phyloP scores from a whole-genome alignment of 2,797 vertebrate species.

The Platyrinchus mystaceus region DNA sequence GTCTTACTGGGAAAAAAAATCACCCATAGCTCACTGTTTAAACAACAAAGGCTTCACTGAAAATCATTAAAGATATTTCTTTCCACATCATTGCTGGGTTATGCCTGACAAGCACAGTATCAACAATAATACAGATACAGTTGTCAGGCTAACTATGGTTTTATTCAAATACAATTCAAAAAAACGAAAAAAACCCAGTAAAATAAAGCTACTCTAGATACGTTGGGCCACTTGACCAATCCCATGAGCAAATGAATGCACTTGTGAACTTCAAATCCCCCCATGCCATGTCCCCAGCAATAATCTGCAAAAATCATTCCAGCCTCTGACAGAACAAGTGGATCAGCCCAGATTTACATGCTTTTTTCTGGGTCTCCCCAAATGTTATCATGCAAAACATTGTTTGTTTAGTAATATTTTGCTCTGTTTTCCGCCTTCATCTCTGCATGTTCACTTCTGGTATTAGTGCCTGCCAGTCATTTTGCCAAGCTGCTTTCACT shows the following conservation, averaged over 20 bases:
- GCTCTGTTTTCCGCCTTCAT: background rate
- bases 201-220: background rate
- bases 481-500: background rate
- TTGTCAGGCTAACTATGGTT: background rate
- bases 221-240: accelerated
- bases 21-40: background rate
- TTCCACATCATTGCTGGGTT: background rate
- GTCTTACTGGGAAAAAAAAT: background rate
- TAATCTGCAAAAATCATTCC: background rate
- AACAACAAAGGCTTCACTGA: background rate
- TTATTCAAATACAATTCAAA: background rate
- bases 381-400: background rate
- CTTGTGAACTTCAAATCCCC: background rate
- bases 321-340: background rate
- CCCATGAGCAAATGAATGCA: background rate
- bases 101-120: background rate
- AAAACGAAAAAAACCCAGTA: background rate
- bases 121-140: background rate
- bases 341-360: background rate
- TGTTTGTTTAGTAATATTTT: background rate
- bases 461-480: background rate
- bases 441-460: background rate
- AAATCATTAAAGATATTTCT: background rate
- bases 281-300: accelerated
- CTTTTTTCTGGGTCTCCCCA: background rate